Evolutionary conservation across 2,888 invertebrate species (phyloP).

Genomic region (Hemicrepidius hirtus): DNA sequence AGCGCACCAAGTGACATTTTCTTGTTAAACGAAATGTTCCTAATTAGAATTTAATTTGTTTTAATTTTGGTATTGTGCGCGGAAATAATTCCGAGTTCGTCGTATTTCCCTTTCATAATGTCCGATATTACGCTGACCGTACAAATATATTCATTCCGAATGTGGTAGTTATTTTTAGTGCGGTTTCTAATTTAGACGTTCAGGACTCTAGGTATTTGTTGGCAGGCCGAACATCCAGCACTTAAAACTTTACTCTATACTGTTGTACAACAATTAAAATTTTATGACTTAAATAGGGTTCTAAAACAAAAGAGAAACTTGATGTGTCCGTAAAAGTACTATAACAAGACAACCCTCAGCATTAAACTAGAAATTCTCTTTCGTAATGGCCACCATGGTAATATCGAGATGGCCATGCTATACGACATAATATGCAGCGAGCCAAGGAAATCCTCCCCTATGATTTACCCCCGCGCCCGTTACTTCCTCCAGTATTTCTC

Average conservation of each 20-base stretch:
- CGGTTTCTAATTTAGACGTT: constrained; percentile 18
- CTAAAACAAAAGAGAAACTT: constrained; percentile 45
- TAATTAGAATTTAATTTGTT: no score
- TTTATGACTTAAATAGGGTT: constrained; percentile 37
- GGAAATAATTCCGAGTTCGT: no score
- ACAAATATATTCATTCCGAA: background rate
- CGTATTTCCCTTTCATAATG: no score
- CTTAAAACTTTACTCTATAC: background rate
- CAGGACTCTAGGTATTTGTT: constrained; percentile 8
- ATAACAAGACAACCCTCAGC: constrained; percentile 49
- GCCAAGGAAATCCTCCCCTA: constrained; percentile 47
- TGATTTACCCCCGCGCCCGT: constrained; percentile 47
- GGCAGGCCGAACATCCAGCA: constrained; percentile 14
- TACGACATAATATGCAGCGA: constrained; percentile 49
- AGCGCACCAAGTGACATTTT: no score
- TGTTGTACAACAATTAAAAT: constrained; percentile 42
- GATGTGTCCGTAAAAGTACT: constrained; percentile 47
- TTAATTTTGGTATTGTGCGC: no score
- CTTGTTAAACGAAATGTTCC: no score
- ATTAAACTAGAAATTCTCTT: constrained; percentile 55
- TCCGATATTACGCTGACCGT: no score
- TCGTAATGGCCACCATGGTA: constrained; percentile 55
- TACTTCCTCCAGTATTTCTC: constrained; percentile 46
- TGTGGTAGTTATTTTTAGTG: constrained; percentile 16
- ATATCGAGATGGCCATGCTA: constrained; percentile 53